A percentile compares a stretch with the other conserved stretches of the same genome.
phyloP scores from a whole-genome alignment of 2,797 vertebrate species.

The Cirrhinus mrigala region DNA sequence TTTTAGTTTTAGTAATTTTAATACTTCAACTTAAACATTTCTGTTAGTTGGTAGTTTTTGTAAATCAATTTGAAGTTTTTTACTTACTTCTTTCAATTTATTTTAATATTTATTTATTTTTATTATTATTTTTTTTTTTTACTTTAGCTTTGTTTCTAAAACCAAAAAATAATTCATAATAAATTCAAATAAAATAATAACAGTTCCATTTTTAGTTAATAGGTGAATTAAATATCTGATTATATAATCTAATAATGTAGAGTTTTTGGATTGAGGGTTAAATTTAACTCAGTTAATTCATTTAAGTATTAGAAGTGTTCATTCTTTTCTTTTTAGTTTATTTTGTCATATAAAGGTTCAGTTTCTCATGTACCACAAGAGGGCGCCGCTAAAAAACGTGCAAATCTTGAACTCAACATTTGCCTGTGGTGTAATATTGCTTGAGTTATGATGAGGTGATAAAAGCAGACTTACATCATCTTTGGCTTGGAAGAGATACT shows the following conservation, averaged over 20 bases:
- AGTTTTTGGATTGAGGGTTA: not conserved
- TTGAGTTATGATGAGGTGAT: not conserved
- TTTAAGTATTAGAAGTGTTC: no score
- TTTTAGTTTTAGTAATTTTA: not conserved
- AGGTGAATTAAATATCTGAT: not conserved
- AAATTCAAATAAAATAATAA: no score
- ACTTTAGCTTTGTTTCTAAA: not conserved
- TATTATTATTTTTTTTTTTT: not conserved
- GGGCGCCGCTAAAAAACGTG: not conserved
- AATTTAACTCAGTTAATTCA: not conserved
- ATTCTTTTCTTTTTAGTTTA: not conserved
- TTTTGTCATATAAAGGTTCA: not conserved
- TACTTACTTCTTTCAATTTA: no score
- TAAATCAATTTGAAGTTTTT: no score
- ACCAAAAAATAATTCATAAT: no score
- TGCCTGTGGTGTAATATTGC: not conserved
- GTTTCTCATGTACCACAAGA: not conserved
- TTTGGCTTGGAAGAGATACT: constrained; percentile 99
- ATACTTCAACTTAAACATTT: not conserved
- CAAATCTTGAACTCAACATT: not conserved
- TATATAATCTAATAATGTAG: not conserved
- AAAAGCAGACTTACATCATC: constrained; percentile 89
- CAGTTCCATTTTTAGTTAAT: no score
- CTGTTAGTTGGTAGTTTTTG: not conserved
- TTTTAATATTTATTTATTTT: no score